Evolutionary conservation across 2,113 vertebrate species (phyloP), one percentile per base, ranked within the genome.

Genomic region (Rhagologus leucostigma): DNA sequence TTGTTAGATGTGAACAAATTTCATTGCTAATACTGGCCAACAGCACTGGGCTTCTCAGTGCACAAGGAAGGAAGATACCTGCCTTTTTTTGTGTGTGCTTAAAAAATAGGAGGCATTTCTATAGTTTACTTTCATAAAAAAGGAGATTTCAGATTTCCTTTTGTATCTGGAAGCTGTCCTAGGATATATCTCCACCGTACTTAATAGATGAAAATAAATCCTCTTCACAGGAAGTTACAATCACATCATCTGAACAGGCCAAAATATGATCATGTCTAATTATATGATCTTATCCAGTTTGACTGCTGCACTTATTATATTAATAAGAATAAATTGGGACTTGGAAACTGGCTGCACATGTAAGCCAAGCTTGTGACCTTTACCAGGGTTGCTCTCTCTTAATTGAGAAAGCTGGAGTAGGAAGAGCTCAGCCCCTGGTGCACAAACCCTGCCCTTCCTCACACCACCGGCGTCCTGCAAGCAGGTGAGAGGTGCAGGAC

Each of bases 291-390:
- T 87, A 95, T 90, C 89, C 47, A 39, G 89, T 92, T 79, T 92
- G 98, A 97, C 97, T 96, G 97, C 90, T 97, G 96, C 93, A 93
- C 97, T 98, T 97, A 97, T 97, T 98, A 96, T 93, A 97, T 97
- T 98, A 98, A 98, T 98, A 96, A 98, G 98, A 94, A 97, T 94
- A 95, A 98, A 97, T 93, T 95, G 95, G 96, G 83, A 81, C 94
- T 97, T 55, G 68, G 91, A 85, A 84, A 32, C 90, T 22, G 42
- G 82, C 90, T 52, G 64, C 55, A 41, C 53, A 62, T 20, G 60
- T 80, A 39, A 96, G 82, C 80, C 77, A 33, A 41, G 95, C 93
- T 44, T 41, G 56, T 91, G 92, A 92, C 84, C 91, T 89, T 62
- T 88, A 42, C n/a, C 56, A 57, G 91, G 64, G 50, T 32, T 91